Percentiles rank a stretch among this genome's conserved stretches.
Conservation (phyloP, 2,797 vertebrate species). For the Heliangelus exortis region DNA sequence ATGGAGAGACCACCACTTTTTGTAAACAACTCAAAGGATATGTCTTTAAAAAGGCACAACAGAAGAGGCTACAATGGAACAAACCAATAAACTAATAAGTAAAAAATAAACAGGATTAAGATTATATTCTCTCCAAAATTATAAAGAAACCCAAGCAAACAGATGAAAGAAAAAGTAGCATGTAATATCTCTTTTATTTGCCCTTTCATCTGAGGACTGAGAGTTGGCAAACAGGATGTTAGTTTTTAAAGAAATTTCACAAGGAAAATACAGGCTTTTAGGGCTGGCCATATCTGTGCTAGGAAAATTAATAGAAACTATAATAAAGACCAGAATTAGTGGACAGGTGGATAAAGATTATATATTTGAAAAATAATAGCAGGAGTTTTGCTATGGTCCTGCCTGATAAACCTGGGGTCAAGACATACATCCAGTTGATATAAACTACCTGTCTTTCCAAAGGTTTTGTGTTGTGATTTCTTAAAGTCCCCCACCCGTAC, state of each 20-base stretch:
- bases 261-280: not conserved
- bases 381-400: not conserved
- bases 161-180: not conserved
- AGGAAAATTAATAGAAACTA: not conserved
- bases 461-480: not conserved
- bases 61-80: not conserved
- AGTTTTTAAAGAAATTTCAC: not conserved
- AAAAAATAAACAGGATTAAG: not conserved
- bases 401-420: accelerated
- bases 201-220: not conserved
- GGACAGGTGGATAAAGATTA: not conserved
- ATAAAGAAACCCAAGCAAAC: not conserved
- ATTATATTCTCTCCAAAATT: not conserved
- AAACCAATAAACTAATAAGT: not conserved
- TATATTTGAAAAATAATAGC: not conserved
- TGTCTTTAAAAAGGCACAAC: not conserved
- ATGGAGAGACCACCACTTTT: not conserved
- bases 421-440: not conserved
- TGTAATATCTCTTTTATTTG: not conserved
- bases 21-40: not conserved
- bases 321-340: not conserved
- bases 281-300: not conserved
- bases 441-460: not conserved
- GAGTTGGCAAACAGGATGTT: not conserved
- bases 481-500: not conserved